phyloP scores from a whole-genome alignment of 2,888 invertebrate genomes.

The Trichogramma dendrolimi region DNA sequence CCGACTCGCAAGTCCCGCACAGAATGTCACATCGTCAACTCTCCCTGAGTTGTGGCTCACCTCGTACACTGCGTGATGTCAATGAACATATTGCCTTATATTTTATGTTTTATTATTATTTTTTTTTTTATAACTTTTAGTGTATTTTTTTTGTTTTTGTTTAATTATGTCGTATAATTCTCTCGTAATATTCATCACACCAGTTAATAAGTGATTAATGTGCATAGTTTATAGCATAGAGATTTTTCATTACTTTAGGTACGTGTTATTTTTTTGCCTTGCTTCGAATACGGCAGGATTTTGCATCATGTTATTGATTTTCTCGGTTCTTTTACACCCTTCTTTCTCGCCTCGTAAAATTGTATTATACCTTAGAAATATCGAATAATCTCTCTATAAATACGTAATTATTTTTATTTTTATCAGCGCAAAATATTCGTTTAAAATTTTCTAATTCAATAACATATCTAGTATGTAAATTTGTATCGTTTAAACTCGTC shows the following conservation, averaged over 20 bases:
- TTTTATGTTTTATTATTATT: constrained; percentile 15
- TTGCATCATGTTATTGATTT: constrained; percentile 17
- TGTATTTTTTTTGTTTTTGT: constrained; percentile 17
- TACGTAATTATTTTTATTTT: constrained; percentile 9
- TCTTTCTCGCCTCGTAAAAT: constrained; percentile 11
- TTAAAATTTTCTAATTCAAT: constrained; percentile 26
- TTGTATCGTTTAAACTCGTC: constrained; percentile 24
- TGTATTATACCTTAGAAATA: constrained; percentile 21
- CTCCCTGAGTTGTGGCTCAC: neutral
- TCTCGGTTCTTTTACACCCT: constrained; percentile 12
- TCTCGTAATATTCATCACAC: constrained; percentile 12
- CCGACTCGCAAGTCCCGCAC: too few species aligned
- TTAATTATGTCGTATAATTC: neutral
- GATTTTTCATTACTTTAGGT: constrained; percentile 10
- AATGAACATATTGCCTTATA: constrained; percentile 20
- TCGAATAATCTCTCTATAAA: constrained; percentile 18
- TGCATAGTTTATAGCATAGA: constrained; percentile 12
- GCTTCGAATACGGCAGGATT: constrained; percentile 22
- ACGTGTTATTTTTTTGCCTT: constrained; percentile 5
- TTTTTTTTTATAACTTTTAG: constrained; percentile 20
- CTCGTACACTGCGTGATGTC: too few species aligned
- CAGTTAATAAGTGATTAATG: constrained; percentile 1
- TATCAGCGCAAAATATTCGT: constrained; percentile 24
- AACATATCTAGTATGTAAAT: constrained; percentile 26
- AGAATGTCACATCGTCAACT: neutral